Conservation (phyloP, 2,113 vertebrate species). For the Burhinus bistriatus region DNA sequence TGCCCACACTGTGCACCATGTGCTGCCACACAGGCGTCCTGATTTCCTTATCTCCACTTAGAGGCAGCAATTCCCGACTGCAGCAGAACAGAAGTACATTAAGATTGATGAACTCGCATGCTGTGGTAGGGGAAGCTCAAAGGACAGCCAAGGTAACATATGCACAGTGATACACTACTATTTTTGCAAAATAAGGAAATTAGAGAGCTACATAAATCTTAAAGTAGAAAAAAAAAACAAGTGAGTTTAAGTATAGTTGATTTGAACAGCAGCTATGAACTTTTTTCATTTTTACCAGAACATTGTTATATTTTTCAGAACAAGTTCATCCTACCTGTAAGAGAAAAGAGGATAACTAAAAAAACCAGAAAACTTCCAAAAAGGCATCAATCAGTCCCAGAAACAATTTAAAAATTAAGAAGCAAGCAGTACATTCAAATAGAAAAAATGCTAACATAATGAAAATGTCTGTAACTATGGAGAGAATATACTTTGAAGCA, state of each 20-base stretch:
- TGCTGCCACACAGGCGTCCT: neutral
- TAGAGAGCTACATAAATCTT: neutral
- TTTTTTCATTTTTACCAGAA: neutral
- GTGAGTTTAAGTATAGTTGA: neutral
- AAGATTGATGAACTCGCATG: neutral
- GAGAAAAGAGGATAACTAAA: neutral
- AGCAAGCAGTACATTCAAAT: neutral
- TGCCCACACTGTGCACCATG: accelerated
- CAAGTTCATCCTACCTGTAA: neutral
- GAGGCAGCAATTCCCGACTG: neutral
- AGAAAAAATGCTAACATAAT: neutral
- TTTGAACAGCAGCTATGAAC: neutral
- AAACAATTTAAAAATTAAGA: neutral
- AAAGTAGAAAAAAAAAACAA: neutral
- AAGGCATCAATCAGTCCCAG: neutral
- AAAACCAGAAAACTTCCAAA: neutral
- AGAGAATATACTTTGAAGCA: conserved; percentile 20
- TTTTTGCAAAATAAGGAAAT: neutral
- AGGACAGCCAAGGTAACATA: neutral
- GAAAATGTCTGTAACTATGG: neutral
- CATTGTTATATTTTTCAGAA: neutral
- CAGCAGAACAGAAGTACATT: neutral
- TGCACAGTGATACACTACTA: neutral
- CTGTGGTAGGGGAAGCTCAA: neutral
- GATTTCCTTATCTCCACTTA: neutral